Base-by-base conservation (phyloP, 2,888 invertebrate genomes). In the Laspeyria flexula region DNA sequence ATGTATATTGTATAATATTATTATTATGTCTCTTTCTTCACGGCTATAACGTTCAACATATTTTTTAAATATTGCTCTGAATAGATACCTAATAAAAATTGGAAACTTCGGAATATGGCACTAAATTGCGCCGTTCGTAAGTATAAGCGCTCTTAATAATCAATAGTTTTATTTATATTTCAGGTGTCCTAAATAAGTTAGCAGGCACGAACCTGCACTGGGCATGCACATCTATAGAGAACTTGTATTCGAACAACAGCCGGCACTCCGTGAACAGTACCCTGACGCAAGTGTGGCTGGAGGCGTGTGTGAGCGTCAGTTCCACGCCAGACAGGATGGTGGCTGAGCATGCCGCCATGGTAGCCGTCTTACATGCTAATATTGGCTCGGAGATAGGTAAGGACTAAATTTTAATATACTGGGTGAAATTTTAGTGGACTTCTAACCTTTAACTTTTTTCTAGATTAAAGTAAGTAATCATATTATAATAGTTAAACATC, bases 301-400 rank as follows among this genome's bases (percentile, higher is more conserved):
- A 96, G 35, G 95, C 96, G 0, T 84, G 96, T 0, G 90, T 97
- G 0, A 10, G 88, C 94, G 0, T 79, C 92, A 1, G 91, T 94
- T 73, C 93, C 15, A 93, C 96, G 1, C 96, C 97, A 0, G 96
- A 96, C 68, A 87, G 97, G 18, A 93, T 98, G 75, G 91, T 97
- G 0, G 94, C 96, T 12, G 99, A 99, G 72, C 96, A 98, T 75
- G 95, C 96, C 21, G 95, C 98, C 67, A 81, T 99, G 0, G 90
- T 99, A 10, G 94, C 97, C 0, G 94, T 97, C 57, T 83, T 99
- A 23, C 98, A 99, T 83, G 96, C 97, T 0, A 98, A 98, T 82
- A 94, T 99, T 30, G 99, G 97, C 10, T 95, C 95, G 1, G 99
- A 99, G 94, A 95, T 99, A 42, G 98, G 97, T 95, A 74, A 87